A percentile compares a stretch with the other conserved stretches of the same genome.
phyloP scores from a whole-genome alignment of 2,888 invertebrate species.

The Amiota mariae region DNA sequence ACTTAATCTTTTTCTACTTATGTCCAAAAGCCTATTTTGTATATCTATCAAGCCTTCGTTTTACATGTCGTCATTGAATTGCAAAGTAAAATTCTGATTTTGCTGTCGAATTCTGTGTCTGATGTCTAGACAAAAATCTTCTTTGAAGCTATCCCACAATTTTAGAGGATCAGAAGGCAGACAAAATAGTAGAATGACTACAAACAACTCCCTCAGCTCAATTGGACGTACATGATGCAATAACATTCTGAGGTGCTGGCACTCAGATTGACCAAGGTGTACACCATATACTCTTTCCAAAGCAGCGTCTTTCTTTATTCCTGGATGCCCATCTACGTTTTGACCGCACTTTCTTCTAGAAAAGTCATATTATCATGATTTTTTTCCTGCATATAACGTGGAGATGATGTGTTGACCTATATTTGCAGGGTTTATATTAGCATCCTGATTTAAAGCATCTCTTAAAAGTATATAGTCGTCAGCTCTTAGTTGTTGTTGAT shows the following conservation, averaged over 20 bases:
- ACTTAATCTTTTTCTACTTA: no score
- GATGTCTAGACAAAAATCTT: no score
- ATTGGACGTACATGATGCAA: slow-evolving; percentile 8
- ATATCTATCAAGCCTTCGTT: no score
- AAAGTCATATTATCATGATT: background rate
- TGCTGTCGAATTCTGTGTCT: no score
- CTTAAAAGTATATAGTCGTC: background rate
- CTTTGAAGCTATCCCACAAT: no score
- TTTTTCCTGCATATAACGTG: background rate
- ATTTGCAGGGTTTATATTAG: background rate
- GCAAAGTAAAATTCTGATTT: no score
- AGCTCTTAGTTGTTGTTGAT: slow-evolving; percentile 3
- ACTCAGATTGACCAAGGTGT: background rate
- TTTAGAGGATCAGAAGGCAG: no score
- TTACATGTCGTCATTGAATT: no score
- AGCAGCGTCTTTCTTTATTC: slow-evolving; percentile 5
- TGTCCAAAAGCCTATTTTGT: no score
- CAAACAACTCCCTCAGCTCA: no score
- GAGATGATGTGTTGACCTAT: background rate
- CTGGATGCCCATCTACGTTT: slow-evolving; percentile 1
- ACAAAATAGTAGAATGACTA: no score
- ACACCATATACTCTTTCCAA: slow-evolving; percentile 17
- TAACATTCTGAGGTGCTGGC: slow-evolving; percentile 4
- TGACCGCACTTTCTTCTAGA: slow-evolving; percentile 4
- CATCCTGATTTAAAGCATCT: slow-evolving; percentile 4